Evolutionary conservation across 2,888 invertebrate genomes (phyloP), one percentile per base, ranked within the genome.

Genomic region (Cheilosia grossa): DNA sequence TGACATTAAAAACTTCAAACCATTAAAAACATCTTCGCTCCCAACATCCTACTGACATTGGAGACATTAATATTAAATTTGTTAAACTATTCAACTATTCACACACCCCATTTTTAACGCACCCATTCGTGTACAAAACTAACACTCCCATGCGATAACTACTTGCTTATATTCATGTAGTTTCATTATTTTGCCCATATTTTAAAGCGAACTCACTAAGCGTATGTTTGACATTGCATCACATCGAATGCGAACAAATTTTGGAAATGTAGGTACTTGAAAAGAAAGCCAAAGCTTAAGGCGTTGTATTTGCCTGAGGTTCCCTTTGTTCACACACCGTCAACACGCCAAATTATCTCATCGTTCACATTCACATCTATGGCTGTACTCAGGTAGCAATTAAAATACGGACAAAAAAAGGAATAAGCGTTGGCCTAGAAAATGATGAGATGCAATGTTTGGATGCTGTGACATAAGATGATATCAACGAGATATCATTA

Each of bases 361-460:
- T 74, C 37, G 13, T 37, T 37, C 13, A 37, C 49, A 53, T 49
- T 53, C 19, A 4, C 53, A 61, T 61, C 53, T 64, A 17, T 15
- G 40, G 27, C 37, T 47, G 44, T 19, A 21, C 17, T 49, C 37
- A 19, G 17, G 56, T 33, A 64, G 74, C 74, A 74, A 74, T 74
- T 58, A 64, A 74, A 74, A 64, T 27, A 21, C 7, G 49, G 49
- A 27, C 42, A 61, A 51, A 19, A 27, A 40, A 49, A 37, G n/a
- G 33, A 64, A 74, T 56, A 66, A 64, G 64, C 64, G 66, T 74
- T 74, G 74, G 74, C 74, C 74, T 74, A 58, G 27, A 58, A 64
- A 64, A 40, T 56, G 17, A 58, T 64, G 64, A 74, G 56, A 64
- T 49, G 49, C 37, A 49, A 58, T 47, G 49, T 37, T 51, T 27